Evolutionary conservation across 2,797 vertebrate genomes (phyloP).

Genomic region (Lacerta viridis): DNA sequence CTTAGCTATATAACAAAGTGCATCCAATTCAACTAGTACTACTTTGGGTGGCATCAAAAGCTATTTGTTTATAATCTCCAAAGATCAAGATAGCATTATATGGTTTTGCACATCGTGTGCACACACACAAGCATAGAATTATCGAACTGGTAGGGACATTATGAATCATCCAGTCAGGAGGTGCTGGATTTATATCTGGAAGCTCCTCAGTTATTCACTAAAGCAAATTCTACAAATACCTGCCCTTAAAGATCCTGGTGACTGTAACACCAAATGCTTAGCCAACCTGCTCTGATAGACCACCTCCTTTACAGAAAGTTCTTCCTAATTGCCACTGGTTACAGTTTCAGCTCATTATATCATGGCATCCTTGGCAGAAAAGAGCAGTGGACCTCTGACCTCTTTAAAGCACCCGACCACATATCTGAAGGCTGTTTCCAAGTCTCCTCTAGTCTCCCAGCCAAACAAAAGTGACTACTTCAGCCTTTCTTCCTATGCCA

Average conservation of each 20-base stretch:
- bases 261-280: not conserved
- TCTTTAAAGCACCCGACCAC: not conserved
- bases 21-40: conserved; percentile 8
- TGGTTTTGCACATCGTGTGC: not conserved
- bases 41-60: conserved; percentile 20
- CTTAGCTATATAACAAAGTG: not conserved
- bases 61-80: not conserved
- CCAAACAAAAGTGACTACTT: not conserved
- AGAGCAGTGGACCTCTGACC: not conserved
- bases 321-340: not conserved
- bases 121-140: not conserved
- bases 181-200: not conserved
- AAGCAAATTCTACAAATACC: not conserved
- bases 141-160: not conserved
- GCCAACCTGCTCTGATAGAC: not conserved
- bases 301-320: not conserved
- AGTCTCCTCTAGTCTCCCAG: not conserved
- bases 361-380: not conserved
- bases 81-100: not conserved
- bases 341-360: not conserved
- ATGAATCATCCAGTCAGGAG: not conserved
- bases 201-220: not conserved
- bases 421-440: not conserved
- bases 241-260: not conserved
- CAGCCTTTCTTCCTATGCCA: not conserved